Percentiles rank a stretch among this genome's conserved stretches.
Conservation (phyloP, 2,797 vertebrate genomes). For the Pempheris klunzingeri region DNA sequence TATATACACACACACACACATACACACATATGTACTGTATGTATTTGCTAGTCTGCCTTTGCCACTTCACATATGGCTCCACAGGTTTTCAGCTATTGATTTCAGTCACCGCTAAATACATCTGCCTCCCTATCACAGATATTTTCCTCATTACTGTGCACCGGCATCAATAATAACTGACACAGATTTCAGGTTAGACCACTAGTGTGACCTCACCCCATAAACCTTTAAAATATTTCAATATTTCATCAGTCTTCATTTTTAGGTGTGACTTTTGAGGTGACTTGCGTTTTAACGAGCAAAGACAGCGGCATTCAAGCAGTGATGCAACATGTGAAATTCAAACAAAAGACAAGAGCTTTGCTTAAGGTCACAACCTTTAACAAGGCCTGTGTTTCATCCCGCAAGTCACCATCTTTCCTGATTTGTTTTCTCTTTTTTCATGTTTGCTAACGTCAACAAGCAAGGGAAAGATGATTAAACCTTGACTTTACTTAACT, state of each 20-base stretch:
- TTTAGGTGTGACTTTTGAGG: background rate
- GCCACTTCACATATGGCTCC: no score
- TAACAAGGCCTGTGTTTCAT: no score
- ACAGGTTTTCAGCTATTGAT: no score
- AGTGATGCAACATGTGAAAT: background rate
- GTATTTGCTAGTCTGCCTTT: no score
- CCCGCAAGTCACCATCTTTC: background rate
- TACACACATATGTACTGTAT: no score
- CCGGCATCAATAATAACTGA: background rate
- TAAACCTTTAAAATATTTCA: no score
- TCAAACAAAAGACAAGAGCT: background rate
- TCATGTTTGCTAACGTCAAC: background rate
- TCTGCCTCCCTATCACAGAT: no score
- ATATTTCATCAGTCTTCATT: background rate
- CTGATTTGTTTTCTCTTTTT: background rate
- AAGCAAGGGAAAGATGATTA: background rate
- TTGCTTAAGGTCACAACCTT: background rate
- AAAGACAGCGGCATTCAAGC: background rate
- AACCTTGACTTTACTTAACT: background rate
- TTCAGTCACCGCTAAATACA: no score
- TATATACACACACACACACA: no score
- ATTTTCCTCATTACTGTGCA: no score
- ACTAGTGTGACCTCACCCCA: no score
- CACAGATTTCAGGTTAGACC: no score
- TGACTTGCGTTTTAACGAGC: background rate